Percentiles rank a stretch among this genome's conserved stretches.
These are phyloP conservation scores for Panurus biarmicus DNA, from an alignment of 2,113 vertebrate species.

Conservation along the genomic window DNA sequence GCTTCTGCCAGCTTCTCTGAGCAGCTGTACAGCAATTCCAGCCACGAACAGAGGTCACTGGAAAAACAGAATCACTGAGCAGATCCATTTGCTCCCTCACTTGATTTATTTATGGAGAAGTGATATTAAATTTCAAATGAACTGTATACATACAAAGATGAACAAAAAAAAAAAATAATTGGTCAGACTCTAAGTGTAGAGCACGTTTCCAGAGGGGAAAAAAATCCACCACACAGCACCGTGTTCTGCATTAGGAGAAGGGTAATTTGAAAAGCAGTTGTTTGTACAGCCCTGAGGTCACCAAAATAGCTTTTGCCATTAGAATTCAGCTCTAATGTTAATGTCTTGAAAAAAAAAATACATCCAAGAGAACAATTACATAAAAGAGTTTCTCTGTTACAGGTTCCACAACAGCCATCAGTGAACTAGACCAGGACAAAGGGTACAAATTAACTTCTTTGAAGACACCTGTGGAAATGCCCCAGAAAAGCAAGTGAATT, in stretches of 20 bases:
- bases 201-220: not conserved
- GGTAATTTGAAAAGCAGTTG: not conserved
- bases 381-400: not conserved
- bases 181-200: not conserved
- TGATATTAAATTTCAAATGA: not conserved
- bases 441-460: not conserved
- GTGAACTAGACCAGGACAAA: constrained; percentile 1
- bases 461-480: constrained; percentile 12
- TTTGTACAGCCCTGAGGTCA: not conserved
- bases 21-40: not conserved
- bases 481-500: not conserved
- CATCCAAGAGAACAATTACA: not conserved
- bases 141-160: not conserved
- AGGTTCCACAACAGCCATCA: not conserved
- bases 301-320: not conserved
- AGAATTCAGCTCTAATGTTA: not conserved
- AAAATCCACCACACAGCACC: not conserved
- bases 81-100: not conserved
- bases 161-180: not conserved
- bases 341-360: not conserved
- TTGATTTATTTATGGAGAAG: not conserved
- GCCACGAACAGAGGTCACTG: not conserved
- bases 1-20: not conserved
- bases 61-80: not conserved
- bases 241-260: not conserved